Conservation (phyloP, 2,797 vertebrate genomes). For the Chaetodon trifasciatus region DNA sequence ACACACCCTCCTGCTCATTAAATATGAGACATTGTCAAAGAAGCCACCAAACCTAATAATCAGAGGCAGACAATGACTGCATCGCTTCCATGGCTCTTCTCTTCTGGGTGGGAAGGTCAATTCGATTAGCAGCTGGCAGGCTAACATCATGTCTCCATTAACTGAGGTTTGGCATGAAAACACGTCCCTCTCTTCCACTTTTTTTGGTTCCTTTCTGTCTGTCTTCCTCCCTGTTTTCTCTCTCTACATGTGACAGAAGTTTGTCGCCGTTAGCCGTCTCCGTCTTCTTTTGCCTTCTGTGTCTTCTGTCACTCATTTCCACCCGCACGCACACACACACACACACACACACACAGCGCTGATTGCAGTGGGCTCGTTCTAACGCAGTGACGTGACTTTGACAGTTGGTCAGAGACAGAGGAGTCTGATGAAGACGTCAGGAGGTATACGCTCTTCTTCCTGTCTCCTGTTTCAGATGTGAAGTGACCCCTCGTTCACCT, state of each 20-base stretch:
- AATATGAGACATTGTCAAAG: slow-evolving; percentile 35
- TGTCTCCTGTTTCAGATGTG: slow-evolving; percentile 74
- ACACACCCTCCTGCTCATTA: slow-evolving; percentile 19
- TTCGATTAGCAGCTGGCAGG: slow-evolving; percentile 53
- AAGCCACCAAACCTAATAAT: slow-evolving; percentile 65
- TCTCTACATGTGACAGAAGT: background rate
- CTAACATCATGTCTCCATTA: slow-evolving; percentile 40
- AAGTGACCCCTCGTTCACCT: slow-evolving; percentile 61
- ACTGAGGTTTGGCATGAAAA: slow-evolving; percentile 48
- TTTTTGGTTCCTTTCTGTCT: background rate
- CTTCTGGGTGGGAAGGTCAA: slow-evolving; percentile 68
- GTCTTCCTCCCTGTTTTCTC: background rate
- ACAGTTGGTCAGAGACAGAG: slow-evolving; percentile 92
- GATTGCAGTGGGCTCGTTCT: slow-evolving; percentile 55
- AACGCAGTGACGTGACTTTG: slow-evolving; percentile 89
- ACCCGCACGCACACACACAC: slow-evolving; percentile 11
- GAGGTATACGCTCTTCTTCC: slow-evolving; percentile 89
- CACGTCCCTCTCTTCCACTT: slow-evolving; percentile 10
- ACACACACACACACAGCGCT: slow-evolving; percentile 31
- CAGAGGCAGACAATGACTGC: slow-evolving; percentile 60
- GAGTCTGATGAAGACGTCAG: slow-evolving; percentile 89
- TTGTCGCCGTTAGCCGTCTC: background rate
- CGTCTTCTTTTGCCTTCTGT: background rate
- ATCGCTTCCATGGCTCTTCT: slow-evolving; percentile 45
- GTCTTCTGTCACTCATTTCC: background rate